Conservation (phyloP, 1,140 invertebrate species). For the Aphidius ervi region DNA sequence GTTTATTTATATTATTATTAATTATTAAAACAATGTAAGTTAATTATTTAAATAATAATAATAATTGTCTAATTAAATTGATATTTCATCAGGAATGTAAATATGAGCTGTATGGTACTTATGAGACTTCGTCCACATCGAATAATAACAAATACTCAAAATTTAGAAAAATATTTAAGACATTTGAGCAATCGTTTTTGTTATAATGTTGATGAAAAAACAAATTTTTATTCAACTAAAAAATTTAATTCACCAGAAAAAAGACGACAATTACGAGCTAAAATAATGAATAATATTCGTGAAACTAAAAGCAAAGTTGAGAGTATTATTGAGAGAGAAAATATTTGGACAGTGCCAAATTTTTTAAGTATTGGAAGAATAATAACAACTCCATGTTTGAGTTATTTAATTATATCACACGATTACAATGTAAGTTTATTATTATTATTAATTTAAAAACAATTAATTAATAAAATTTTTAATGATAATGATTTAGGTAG, state of each 20-base stretch:
- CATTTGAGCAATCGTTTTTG: constrained; percentile 34
- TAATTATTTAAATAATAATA: no score
- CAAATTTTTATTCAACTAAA: constrained; percentile 26
- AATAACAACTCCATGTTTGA: constrained; percentile 77
- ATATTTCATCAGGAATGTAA: no score
- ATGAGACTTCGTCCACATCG: no score
- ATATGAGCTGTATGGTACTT: no score
- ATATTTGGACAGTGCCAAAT: constrained; percentile 92
- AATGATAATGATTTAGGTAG: constrained; percentile 29
- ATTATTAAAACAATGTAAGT: no score
- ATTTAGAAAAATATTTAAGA: constrained; percentile 32
- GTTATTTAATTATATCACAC: constrained; percentile 76
- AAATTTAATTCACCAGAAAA: constrained; percentile 26
- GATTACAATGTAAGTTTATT: constrained; percentile 59
- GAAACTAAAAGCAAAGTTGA: constrained; percentile 43
- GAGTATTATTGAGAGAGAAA: constrained; percentile 64
- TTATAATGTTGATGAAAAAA: constrained; percentile 33
- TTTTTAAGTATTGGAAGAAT: constrained; percentile 81
- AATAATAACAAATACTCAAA: no score
- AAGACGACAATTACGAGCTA: constrained; percentile 35
- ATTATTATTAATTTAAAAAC: not conserved
- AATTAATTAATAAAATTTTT: not conserved
- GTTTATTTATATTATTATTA: no score
- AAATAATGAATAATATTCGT: constrained; percentile 39
- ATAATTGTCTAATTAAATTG: no score